phyloP scores from a whole-genome alignment of 2,797 vertebrate species.

The Carcharodon carcharias region DNA sequence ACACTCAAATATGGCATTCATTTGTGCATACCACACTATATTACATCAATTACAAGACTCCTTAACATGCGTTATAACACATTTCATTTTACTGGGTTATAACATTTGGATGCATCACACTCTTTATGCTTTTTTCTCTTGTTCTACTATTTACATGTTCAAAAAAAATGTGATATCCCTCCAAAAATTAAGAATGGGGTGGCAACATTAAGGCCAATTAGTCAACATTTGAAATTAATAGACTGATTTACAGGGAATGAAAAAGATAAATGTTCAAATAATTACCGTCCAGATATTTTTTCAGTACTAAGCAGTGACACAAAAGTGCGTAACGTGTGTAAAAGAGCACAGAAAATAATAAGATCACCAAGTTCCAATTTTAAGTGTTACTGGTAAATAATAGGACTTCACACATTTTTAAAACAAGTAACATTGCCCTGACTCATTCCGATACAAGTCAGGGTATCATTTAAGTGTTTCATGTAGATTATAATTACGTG shows the following conservation, averaged over 20 bases:
- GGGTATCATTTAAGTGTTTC: slow-evolving; percentile 29
- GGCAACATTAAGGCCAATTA: background rate
- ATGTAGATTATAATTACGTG: slow-evolving; percentile 23
- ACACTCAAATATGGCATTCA: background rate
- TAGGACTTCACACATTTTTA: slow-evolving; percentile 5
- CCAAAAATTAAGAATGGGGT: background rate
- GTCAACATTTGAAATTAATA: background rate
- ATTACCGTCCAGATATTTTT: background rate
- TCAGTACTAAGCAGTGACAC: background rate
- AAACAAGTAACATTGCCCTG: background rate
- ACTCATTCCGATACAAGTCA: background rate
- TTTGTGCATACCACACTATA: background rate
- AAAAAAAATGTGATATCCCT: background rate
- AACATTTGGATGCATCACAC: background rate
- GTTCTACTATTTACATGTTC: background rate
- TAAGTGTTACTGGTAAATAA: slow-evolving; percentile 3
- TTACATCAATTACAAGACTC: background rate
- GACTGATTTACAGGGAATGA: background rate
- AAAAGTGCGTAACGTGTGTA: background rate
- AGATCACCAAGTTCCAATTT: background rate
- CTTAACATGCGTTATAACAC: background rate
- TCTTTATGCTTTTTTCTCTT: background rate
- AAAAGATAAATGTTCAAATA: background rate
- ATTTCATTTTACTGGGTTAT: background rate
- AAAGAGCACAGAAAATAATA: background rate